These are phyloP conservation scores for Ficedula albicollis DNA, from an alignment of 2,797 vertebrate species.

Conservation along the genomic window DNA sequence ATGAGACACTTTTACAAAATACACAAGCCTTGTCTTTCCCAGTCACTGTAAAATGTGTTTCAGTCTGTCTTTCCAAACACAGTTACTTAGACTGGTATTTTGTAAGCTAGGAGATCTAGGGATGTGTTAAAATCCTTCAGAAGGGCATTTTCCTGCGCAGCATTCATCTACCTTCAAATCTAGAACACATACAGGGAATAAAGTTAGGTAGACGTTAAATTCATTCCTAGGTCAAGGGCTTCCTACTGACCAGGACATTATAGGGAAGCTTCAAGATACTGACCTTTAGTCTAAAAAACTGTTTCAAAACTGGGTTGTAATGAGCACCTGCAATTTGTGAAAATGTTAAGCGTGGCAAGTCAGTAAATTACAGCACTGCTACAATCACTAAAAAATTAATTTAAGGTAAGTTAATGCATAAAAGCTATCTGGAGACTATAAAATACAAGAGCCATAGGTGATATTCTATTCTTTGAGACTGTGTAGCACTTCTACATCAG, in stretches of 20 bases:
- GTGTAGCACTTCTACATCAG: background rate
- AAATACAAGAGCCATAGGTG: background rate
- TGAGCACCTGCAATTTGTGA: background rate
- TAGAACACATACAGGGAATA: background rate
- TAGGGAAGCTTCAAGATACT: background rate
- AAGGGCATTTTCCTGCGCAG: background rate
- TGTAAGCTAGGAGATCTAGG: background rate
- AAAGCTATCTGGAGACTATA: background rate
- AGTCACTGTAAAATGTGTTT: background rate
- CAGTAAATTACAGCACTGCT: background rate
- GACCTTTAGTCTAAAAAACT: background rate
- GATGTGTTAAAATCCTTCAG: background rate
- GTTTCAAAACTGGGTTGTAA: background rate
- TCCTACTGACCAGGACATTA: background rate
- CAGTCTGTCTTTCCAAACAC: background rate
- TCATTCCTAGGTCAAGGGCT: background rate
- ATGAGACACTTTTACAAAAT: slow-evolving; percentile 33
- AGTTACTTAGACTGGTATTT: background rate
- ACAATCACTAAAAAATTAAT: background rate
- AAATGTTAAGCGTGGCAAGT: background rate
- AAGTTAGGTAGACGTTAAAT: background rate
- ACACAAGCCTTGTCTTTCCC: background rate
- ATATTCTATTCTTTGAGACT: slow-evolving; percentile 15
- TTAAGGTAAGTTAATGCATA: background rate
- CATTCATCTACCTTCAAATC: background rate